A percentile compares a stretch with the other conserved stretches of the same genome.
Evolutionary conservation across 92 coral and sea anemone species (phyloP).

Genomic region (Umimayanthus kanabou): DNA sequence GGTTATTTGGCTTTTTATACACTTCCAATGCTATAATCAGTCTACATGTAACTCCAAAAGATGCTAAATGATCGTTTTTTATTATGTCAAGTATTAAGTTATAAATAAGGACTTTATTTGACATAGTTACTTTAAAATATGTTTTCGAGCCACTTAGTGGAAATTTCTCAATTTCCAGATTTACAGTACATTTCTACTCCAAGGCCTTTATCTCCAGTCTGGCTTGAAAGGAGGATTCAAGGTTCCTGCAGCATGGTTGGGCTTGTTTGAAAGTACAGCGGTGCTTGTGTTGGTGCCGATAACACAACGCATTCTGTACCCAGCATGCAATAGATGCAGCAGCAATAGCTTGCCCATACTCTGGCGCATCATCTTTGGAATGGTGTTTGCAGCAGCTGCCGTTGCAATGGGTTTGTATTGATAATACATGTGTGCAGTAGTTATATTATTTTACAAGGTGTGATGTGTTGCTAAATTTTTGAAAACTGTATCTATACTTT

Average conservation of each 20-base stretch:
- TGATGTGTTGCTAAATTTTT: too few relatives aligned
- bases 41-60: too few relatives aligned
- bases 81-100: too few relatives aligned
- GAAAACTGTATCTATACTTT: too few relatives aligned
- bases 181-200: constrained; percentile 84
- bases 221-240: constrained; percentile 46
- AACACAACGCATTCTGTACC: constrained; percentile 84
- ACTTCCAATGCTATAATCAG: too few relatives aligned
- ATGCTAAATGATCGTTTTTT: too few relatives aligned
- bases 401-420: constrained; percentile 71
- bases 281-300: constrained; percentile 76
- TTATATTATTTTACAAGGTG: background rate
- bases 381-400: constrained; percentile 78
- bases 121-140: background rate
- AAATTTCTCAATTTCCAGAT: constrained; percentile 56
- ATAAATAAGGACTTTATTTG: background rate
- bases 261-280: constrained; percentile 69
- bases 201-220: constrained; percentile 85
- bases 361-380: constrained; percentile 81
- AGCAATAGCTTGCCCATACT: constrained; percentile 55
- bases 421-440: too few relatives aligned
- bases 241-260: constrained; percentile 93
- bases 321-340: constrained; percentile 61
- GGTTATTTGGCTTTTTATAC: too few relatives aligned
- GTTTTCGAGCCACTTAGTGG: background rate